phyloP scores from a whole-genome alignment of 1,140 invertebrate species.

The Leptestheria dahalacensis region DNA sequence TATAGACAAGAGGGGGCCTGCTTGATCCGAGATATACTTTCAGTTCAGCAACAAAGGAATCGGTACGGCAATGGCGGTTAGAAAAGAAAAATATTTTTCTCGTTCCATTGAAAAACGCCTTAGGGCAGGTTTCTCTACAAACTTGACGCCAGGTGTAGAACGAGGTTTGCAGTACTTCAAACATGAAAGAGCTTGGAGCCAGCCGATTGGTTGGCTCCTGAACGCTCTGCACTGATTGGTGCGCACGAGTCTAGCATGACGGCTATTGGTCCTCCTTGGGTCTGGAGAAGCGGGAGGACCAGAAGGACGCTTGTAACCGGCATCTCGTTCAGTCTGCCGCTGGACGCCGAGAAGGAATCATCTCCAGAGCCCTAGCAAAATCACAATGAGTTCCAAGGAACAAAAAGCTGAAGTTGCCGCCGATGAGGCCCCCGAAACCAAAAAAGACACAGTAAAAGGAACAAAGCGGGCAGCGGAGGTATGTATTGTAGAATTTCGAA shows the following conservation, averaged over 20 bases:
- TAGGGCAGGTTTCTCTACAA: background rate
- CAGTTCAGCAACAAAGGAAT: background rate
- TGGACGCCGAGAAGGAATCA: background rate
- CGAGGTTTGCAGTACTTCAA: background rate
- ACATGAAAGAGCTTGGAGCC: background rate
- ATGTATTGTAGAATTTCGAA: no score
- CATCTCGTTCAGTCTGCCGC: background rate
- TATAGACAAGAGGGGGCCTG: no score
- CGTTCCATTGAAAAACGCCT: background rate
- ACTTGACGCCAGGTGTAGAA: background rate
- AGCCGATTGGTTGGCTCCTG: background rate
- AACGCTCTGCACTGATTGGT: background rate
- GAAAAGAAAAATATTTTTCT: background rate
- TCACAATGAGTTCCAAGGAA: slow-evolving; percentile 16
- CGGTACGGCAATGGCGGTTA: background rate
- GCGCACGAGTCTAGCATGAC: background rate
- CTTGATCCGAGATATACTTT: background rate
- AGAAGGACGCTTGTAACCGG: background rate
- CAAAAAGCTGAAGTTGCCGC: slow-evolving; percentile 13
- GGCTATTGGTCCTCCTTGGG: background rate
- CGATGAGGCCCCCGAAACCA: slow-evolving; percentile 11
- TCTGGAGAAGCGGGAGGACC: background rate
- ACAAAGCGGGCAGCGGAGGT: slow-evolving; percentile 15
- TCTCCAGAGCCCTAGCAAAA: background rate
- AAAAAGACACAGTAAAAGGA: slow-evolving; percentile 13